Evolutionary conservation across 2,888 invertebrate species (phyloP), one percentile per base, ranked within the genome.

Genomic region (Zeuzera pyrina): DNA sequence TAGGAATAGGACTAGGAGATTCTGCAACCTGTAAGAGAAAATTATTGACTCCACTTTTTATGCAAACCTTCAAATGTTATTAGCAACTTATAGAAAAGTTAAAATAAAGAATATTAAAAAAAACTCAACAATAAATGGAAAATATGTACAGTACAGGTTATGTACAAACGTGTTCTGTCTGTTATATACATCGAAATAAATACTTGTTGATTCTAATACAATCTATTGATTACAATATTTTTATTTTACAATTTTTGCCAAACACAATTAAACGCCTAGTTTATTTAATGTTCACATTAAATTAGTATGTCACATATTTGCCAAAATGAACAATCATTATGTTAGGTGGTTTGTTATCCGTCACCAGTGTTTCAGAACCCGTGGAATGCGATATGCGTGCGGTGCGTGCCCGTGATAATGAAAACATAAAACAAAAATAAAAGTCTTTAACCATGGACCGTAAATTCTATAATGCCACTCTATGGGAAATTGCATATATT

Each of bases 1-100:
- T 23, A 42, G 47, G 38, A 35, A 34, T 38, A 41, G 41, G 36
- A 54, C 11, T 24, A 49, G 65, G 63, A 51, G 37, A 33, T 49
- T 57, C 62, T 61, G 63, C 69, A 57, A 72, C 70, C 77, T 77
- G 77, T 50, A 69, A 73, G 38, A 55, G 41, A 63, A 52, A 38
- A 23, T 31, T 30, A 19, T 7, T 19, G 8, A 19, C 19, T 8
- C 5, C 19, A 8, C 19, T 8, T 19, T 25, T 3, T 25, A 12
- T 12, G 12, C 25, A 25, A 25, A 11, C 11, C 2, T 25, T 25
- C 11, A 25, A 11, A 8, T 25, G 12, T 12, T 12, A 8, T 12
- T 25, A 6, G 8, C 10, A 10, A 12, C 7, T 2, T 12, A 25
- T 11, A 25, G 8, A 12, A 25, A 25, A 25, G 12, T 11, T 25